Conservation (phyloP, 2,888 invertebrate genomes). For the Dioctria rufipes region DNA sequence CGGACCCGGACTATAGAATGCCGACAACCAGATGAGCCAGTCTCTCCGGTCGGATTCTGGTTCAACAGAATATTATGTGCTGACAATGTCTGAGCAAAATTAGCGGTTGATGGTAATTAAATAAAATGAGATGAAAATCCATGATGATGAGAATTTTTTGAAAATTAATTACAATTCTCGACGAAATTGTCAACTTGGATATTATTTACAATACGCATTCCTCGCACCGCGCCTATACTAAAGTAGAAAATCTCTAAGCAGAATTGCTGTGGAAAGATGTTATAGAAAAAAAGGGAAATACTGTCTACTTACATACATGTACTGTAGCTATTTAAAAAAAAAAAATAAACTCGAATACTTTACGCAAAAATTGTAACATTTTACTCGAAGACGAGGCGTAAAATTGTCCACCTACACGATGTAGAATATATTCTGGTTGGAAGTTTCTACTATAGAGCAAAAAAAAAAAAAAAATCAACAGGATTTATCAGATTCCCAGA, state of each 20-base stretch:
- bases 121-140: slow-evolving; percentile 31
- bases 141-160: background rate
- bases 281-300: too few species aligned
- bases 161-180: slow-evolving; percentile 14
- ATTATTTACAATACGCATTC: too few species aligned
- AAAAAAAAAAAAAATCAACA: background rate
- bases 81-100: slow-evolving; percentile 41
- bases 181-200: slow-evolving; percentile 23
- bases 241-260: too few species aligned
- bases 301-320: too few species aligned
- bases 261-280: too few species aligned
- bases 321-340: background rate
- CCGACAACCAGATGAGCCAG: too few species aligned
- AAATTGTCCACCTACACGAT: slow-evolving; percentile 32
- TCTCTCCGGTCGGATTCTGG: too few species aligned
- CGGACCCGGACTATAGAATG: too few species aligned
- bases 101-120: slow-evolving; percentile 45
- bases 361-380: background rate
- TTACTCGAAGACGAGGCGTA: slow-evolving; percentile 22
- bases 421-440: background rate
- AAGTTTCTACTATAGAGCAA: too few species aligned
- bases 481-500: slow-evolving; percentile 31
- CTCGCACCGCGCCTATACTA: too few species aligned
- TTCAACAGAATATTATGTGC: background rate
- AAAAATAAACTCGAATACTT: background rate